These are phyloP conservation scores for Euthynnus affinis DNA, from an alignment of 2,797 vertebrate species.

Conservation along the genomic window DNA sequence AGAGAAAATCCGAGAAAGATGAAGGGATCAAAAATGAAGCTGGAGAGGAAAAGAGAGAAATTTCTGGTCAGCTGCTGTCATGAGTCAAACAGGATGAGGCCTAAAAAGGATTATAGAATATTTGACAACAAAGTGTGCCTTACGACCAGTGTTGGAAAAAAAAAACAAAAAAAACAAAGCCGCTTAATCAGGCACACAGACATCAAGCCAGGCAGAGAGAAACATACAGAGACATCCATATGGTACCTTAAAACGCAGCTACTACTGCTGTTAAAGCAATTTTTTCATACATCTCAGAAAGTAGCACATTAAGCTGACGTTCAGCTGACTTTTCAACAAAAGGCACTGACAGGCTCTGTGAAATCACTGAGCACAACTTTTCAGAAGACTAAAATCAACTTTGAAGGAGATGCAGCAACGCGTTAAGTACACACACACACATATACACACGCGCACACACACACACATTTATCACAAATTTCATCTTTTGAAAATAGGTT, in stretches of 20 bases:
- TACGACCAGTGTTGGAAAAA: conserved; percentile 23
- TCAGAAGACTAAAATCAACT: conserved; percentile 34
- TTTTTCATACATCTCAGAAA: conserved; percentile 39
- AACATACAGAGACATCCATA: conserved; percentile 18
- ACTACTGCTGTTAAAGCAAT: conserved; percentile 23
- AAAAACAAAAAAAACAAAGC: background rate
- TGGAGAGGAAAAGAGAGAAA: conserved; percentile 16
- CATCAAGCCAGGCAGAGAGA: conserved; percentile 37
- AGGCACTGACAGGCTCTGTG: conserved; percentile 44
- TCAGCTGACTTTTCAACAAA: conserved; percentile 52
- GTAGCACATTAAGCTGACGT: conserved; percentile 55
- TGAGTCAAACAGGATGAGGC: conserved; percentile 42
- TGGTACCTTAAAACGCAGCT: conserved; percentile 35
- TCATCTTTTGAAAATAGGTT: background rate
- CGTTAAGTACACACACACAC: background rate
- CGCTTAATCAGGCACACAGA: conserved; percentile 57
- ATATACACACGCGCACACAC: conserved; percentile 9
- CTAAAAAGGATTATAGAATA: conserved; percentile 60
- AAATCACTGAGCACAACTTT: conserved; percentile 50
- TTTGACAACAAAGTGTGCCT: conserved; percentile 59
- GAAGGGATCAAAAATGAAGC: conserved; percentile 25
- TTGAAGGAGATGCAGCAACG: conserved; percentile 9
- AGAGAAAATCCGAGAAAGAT: conserved; percentile 30
- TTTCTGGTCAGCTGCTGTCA: conserved; percentile 55
- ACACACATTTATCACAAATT: background rate